Percentiles rank a stretch among this genome's conserved stretches.
Evolutionary conservation across 1,140 invertebrate species (phyloP).

Genomic region (Lineus longissimus): DNA sequence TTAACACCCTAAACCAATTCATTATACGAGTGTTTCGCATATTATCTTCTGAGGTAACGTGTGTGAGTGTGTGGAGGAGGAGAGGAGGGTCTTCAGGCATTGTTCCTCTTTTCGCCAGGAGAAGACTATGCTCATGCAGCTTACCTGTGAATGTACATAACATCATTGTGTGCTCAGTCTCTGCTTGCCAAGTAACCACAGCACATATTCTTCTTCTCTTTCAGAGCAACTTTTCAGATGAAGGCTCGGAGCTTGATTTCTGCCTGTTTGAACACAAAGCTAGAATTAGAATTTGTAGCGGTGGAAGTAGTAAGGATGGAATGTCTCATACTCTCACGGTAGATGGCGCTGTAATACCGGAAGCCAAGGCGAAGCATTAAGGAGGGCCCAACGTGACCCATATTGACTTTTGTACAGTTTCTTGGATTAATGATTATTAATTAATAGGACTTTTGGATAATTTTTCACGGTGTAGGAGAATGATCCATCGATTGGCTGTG

Average conservation of each 20-base stretch:
- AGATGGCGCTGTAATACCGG: neutral
- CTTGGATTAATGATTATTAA: too few relatives aligned
- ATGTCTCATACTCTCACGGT: neutral
- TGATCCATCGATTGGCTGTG: too few relatives aligned
- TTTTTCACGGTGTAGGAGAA: too few relatives aligned
- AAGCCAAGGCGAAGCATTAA: neutral
- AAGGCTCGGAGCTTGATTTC: neutral
- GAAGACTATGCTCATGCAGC: too few relatives aligned
- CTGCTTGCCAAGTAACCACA: neutral
- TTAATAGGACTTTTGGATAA: too few relatives aligned
- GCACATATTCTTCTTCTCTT: neutral
- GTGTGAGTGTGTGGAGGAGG: neutral
- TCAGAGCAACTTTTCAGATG: neutral
- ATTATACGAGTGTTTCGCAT: neutral
- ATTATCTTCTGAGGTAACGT: neutral
- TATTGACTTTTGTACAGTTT: too few relatives aligned
- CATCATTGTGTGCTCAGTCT: neutral
- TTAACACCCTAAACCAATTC: neutral
- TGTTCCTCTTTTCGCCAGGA: neutral
- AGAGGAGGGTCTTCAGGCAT: neutral
- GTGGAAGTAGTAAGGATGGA: neutral
- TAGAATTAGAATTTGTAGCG: neutral
- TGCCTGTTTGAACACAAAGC: slow-evolving; percentile 4
- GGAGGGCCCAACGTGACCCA: too few relatives aligned
- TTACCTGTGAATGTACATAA: too few relatives aligned